Percentiles rank a stretch among this genome's conserved stretches.
Conservation (phyloP, 2,113 vertebrate species). For the Daboia siamensis region DNA sequence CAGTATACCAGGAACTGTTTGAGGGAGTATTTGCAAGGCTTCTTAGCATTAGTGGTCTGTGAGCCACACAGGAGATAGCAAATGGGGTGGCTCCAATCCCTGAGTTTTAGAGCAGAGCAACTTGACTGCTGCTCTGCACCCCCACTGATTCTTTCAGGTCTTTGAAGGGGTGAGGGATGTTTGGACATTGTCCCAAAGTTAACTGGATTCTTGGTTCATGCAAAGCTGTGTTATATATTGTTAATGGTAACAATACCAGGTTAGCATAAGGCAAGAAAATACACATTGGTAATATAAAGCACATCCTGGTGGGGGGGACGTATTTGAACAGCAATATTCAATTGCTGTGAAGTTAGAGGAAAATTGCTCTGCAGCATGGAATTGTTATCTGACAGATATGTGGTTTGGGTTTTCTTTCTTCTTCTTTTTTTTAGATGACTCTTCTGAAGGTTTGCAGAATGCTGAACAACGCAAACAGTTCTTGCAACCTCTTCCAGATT, state of each 20-base stretch:
- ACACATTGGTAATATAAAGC: background rate
- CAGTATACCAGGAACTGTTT: background rate
- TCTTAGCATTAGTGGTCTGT: background rate
- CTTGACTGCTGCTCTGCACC: background rate
- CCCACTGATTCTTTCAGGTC: background rate
- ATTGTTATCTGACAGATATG: background rate
- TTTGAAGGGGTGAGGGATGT: background rate
- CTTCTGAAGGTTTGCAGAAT: constrained; percentile 52
- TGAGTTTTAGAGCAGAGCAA: background rate
- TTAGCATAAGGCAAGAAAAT: background rate
- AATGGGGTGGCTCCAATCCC: background rate
- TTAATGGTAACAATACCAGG: background rate
- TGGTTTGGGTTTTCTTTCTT: constrained; percentile 11
- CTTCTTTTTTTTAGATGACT: constrained; percentile 40
- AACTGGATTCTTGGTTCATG: background rate
- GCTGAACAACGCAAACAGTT: constrained; percentile 62
- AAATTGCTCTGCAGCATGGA: background rate
- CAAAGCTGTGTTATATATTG: background rate
- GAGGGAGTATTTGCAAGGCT: background rate
- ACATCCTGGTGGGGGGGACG: background rate
- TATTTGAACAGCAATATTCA: background rate
- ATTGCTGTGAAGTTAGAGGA: background rate
- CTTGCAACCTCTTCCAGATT: constrained; percentile 60
- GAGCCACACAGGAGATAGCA: background rate
- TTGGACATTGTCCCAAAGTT: background rate